phyloP scores from a whole-genome alignment of 2,888 invertebrate species.

The Catotricha subobsoleta region DNA sequence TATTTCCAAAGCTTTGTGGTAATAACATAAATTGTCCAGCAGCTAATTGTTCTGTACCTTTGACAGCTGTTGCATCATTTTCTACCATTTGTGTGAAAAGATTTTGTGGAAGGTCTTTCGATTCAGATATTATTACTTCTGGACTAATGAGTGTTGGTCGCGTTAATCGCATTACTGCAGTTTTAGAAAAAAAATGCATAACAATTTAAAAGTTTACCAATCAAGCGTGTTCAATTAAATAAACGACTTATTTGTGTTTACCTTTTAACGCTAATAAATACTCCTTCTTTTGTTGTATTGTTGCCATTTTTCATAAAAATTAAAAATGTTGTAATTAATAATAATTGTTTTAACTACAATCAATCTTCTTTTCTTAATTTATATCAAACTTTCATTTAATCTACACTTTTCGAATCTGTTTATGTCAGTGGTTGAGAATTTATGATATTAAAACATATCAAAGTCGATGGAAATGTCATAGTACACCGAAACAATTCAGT shows the following conservation, averaged over 20 bases:
- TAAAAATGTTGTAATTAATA: not conserved
- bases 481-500: no score
- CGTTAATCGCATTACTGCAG: conserved; percentile 93
- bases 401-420: not conserved
- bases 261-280: conserved; percentile 28
- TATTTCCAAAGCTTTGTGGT: conserved; percentile 95
- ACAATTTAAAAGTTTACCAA: not conserved
- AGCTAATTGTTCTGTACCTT: conserved; percentile 63
- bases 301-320: not conserved
- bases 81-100: conserved; percentile 59
- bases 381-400: not conserved
- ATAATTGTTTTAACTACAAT: not conserved
- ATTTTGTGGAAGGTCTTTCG: conserved; percentile 67
- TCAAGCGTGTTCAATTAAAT: no score
- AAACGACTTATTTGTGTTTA: conserved; percentile 9
- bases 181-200: conserved; percentile 17
- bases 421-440: no score
- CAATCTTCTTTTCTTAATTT: not conserved
- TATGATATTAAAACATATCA: no score
- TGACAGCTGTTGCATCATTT: conserved; percentile 67
- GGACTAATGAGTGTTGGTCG: conserved; percentile 75
- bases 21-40: conserved; percentile 78
- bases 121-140: conserved; percentile 65
- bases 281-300: conserved; percentile 12
- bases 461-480: no score